Conservation (phyloP, 2,113 vertebrate species). For the Hydrolagus affinis region DNA sequence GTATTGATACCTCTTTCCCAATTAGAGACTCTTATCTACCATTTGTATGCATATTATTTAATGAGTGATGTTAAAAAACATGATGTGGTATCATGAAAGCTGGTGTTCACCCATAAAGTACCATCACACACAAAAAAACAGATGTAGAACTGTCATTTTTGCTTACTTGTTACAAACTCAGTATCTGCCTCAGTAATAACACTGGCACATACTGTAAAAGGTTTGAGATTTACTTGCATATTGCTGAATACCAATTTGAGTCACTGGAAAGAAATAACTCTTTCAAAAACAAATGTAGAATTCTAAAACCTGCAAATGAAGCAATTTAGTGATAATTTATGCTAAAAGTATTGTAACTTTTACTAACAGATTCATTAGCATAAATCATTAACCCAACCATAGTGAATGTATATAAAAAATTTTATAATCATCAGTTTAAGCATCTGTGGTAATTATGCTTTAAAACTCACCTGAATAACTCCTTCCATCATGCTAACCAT, state of each 20-base stretch:
- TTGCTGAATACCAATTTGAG: neutral
- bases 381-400: neutral
- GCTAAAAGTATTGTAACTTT: neutral
- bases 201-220: neutral
- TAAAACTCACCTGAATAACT: constrained; percentile 87
- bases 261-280: neutral
- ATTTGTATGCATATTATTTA: neutral
- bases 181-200: neutral
- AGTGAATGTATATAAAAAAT: neutral
- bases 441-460: neutral
- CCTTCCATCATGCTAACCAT: constrained; percentile 99
- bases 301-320: neutral
- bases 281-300: neutral
- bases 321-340: neutral
- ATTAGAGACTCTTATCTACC: too few species aligned
- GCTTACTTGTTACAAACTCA: neutral
- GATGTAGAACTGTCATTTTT: neutral
- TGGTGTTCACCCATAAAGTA: neutral
- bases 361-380: neutral
- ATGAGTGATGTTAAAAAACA: neutral
- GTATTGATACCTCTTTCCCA: neutral
- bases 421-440: neutral
- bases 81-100: neutral
- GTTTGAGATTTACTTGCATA: neutral
- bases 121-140: neutral